Evolutionary conservation across 2,797 vertebrate species (phyloP).

Genomic region (Tapera naevia): DNA sequence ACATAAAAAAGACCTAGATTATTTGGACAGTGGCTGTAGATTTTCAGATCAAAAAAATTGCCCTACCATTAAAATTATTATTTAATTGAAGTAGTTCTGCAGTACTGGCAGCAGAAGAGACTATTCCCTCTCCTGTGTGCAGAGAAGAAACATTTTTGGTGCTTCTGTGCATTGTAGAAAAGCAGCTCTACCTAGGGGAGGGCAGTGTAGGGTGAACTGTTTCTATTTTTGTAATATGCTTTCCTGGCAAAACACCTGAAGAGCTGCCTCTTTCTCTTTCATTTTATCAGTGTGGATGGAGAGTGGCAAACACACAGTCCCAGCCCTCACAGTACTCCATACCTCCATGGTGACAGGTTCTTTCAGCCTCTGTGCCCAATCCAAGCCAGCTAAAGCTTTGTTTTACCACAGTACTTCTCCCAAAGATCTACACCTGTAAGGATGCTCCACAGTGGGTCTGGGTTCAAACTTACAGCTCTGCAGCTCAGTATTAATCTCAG

Average conservation of each 20-base stretch:
- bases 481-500: neutral
- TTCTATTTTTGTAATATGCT: neutral
- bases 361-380: neutral
- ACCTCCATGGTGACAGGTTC: neutral
- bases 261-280: neutral
- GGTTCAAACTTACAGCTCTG: neutral
- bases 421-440: neutral
- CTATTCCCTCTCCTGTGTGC: accelerated
- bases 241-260: neutral
- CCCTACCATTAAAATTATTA: neutral
- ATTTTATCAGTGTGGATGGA: neutral
- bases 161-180: neutral
- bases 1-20: neutral
- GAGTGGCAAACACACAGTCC: neutral
- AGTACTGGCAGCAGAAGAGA: neutral
- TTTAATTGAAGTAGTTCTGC: neutral
- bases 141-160: neutral
- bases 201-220: neutral
- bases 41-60: neutral
- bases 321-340: neutral
- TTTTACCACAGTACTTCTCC: neutral
- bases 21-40: neutral
- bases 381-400: neutral
- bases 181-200: neutral
- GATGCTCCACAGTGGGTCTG: neutral